phyloP scores from a whole-genome alignment of 2,888 invertebrate genomes.

The Agrypnus murinus region DNA sequence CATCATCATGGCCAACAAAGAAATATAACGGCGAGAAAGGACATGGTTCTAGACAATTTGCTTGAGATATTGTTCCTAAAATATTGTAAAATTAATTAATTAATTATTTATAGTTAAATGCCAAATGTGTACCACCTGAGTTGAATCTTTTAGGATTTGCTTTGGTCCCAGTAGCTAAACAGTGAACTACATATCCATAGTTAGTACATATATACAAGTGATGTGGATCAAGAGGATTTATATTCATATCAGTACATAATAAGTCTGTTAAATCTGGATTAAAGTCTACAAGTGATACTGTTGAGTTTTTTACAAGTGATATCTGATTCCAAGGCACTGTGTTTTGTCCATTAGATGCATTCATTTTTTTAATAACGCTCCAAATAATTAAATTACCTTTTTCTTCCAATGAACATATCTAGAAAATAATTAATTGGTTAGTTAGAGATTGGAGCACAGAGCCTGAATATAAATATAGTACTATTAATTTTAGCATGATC shows the following conservation, averaged over 20 bases:
- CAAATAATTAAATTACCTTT: conserved; percentile 72
- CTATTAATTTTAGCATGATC: no score
- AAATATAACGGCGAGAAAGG: conserved; percentile 72
- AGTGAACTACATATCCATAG: conserved; percentile 71
- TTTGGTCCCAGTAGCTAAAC: conserved; percentile 63
- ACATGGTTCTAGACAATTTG: conserved; percentile 72
- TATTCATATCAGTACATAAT: conserved; percentile 69
- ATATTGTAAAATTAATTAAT: background rate
- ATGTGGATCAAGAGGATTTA: conserved; percentile 69
- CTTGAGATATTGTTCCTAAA: conserved; percentile 63
- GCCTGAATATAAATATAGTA: background rate
- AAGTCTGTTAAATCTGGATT: conserved; percentile 64
- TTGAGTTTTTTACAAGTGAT: conserved; percentile 70
- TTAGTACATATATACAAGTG: conserved; percentile 72
- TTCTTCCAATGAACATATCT: conserved; percentile 74
- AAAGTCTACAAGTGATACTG: conserved; percentile 63
- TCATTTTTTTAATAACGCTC: conserved; percentile 69
- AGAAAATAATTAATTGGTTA: conserved; percentile 3
- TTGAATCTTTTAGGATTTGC: conserved; percentile 63
- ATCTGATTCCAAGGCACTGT: conserved; percentile 70
- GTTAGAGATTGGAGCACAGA: background rate
- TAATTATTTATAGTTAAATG: background rate
- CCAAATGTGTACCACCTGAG: conserved; percentile 56
- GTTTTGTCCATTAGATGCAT: conserved; percentile 61
- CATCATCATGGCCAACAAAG: conserved; percentile 72